Base-by-base conservation (phyloP, 2,888 invertebrate species). In the Rhimphoctona megacephalus region DNA sequence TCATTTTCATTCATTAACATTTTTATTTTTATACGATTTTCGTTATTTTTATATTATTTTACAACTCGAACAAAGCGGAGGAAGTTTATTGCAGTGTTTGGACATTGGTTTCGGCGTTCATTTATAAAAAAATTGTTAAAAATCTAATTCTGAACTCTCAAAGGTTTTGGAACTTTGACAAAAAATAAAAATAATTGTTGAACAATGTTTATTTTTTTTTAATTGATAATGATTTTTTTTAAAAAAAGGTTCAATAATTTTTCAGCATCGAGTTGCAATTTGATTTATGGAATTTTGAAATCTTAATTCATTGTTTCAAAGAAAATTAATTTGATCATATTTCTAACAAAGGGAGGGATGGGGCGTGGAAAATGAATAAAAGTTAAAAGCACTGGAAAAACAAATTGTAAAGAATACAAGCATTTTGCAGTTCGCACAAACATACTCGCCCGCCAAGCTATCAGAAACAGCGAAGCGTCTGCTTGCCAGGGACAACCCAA, bases 371-470 rank as follows among this genome's bases (percentile, higher is more conserved):
- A 30, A 61, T 2, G 11, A 30, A 36, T 36, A 9, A n/a, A 33
- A 73, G 52, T 52, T 6, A 6, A 3, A n/a, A 22, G 39, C 11
- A 39, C 36, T 61, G 67, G 33, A 49, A 81, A 22, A 78, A 77
- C 5, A 79, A 69, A 57, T 70, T 80, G 49, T 82, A 82, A 94
- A 94, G 93, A 90, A 92, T 92, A 90, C 93, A 91, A 94, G 93
- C 91, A 92, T 94, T 94, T 94, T 94, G 92, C 94, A 94, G 94
- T 93, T 93, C 93, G 90, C 94, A 94, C 92, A 94, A 94, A 93
- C 93, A 94, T 90, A 91, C 91, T 90, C 94, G 92, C 88, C 93
- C 93, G 88, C 91, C 94, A 90, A 93, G 93, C 87, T 94, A 94
- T 94, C 94, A 94, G 93, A 94, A 94, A 92, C 94, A 94, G 89